A percentile compares a stretch with the other conserved stretches of the same genome.
Conservation (phyloP, 2,797 vertebrate genomes). For the Cryptoblepharus egeriae region DNA sequence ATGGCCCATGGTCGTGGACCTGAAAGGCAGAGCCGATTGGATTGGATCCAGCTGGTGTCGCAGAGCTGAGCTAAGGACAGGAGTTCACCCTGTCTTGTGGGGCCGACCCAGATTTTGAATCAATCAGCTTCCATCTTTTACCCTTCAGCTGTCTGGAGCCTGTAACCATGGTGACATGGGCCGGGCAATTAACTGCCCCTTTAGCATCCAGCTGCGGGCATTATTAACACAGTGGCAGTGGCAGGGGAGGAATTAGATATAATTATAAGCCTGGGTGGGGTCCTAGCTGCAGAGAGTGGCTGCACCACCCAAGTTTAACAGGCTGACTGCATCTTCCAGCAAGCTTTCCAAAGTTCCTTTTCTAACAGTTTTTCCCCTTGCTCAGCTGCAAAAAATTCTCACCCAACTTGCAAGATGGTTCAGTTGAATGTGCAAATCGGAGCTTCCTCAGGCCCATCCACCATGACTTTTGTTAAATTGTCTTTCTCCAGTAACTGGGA, state of each 20-base stretch:
- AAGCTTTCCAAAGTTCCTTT: not conserved
- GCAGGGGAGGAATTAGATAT: slow-evolving; percentile 42
- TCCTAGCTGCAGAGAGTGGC: slow-evolving; percentile 27
- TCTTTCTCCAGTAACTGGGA: too few relatives aligned
- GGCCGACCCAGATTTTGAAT: too few relatives aligned
- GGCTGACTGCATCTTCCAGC: not conserved
- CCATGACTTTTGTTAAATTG: too few relatives aligned
- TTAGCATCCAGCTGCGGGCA: slow-evolving; percentile 42
- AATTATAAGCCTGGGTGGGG: slow-evolving; percentile 33
- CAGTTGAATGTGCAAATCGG: not conserved
- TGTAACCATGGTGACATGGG: slow-evolving; percentile 39
- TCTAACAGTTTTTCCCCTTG: not conserved
- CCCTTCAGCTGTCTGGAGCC: not conserved
- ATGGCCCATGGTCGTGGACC: accelerated
- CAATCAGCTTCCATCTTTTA: not conserved
- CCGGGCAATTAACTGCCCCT: slow-evolving; percentile 43
- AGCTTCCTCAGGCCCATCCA: too few relatives aligned
- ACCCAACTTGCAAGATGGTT: not conserved
- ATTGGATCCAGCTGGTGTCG: too few relatives aligned
- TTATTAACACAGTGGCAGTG: slow-evolving; percentile 27
- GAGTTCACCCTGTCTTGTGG: too few relatives aligned
- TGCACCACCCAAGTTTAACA: not conserved
- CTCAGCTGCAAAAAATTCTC: not conserved
- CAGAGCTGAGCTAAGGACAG: too few relatives aligned
- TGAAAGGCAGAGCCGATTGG: too few relatives aligned